These are phyloP conservation scores for Tenthredo scrophulariae DNA, from an alignment of 2,888 invertebrate species.

Conservation along the genomic window DNA sequence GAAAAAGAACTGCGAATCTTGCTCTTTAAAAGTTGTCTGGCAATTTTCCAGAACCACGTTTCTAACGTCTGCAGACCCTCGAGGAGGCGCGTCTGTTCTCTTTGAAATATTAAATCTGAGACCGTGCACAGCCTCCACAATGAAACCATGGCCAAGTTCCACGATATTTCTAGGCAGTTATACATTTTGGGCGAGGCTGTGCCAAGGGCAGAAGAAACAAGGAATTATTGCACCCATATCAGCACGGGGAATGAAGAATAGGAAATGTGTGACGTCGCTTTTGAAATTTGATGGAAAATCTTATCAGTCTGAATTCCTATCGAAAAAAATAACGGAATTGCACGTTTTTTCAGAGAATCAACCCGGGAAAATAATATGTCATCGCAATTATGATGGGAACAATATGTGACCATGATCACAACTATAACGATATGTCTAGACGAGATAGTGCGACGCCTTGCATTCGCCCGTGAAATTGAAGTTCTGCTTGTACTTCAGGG, in stretches of 20 bases:
- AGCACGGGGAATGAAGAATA: neutral
- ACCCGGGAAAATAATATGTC: neutral
- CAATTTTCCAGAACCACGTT: conserved; percentile 18
- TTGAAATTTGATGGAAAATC: too few species aligned
- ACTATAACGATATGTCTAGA: conserved; percentile 29
- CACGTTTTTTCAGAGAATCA: neutral
- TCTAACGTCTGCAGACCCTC: conserved; percentile 26
- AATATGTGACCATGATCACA: neutral
- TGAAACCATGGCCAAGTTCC: conserved; percentile 32
- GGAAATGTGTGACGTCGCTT: neutral
- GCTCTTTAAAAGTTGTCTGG: conserved; percentile 1
- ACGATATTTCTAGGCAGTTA: conserved; percentile 20
- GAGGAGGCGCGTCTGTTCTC: neutral
- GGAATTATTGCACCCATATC: neutral
- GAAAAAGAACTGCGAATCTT: neutral
- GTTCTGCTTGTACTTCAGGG: conserved; percentile 20
- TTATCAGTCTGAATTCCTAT: too few species aligned
- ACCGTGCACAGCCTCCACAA: neutral
- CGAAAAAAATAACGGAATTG: neutral
- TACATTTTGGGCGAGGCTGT: neutral
- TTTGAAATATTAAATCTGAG: conserved; percentile 31
- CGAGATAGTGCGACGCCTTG: conserved; percentile 27
- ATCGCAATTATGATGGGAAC: neutral
- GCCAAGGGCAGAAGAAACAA: neutral
- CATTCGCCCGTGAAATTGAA: conserved; percentile 49